Base-by-base conservation (phyloP, 2,888 invertebrate species). In the Lutraria lutraria region DNA sequence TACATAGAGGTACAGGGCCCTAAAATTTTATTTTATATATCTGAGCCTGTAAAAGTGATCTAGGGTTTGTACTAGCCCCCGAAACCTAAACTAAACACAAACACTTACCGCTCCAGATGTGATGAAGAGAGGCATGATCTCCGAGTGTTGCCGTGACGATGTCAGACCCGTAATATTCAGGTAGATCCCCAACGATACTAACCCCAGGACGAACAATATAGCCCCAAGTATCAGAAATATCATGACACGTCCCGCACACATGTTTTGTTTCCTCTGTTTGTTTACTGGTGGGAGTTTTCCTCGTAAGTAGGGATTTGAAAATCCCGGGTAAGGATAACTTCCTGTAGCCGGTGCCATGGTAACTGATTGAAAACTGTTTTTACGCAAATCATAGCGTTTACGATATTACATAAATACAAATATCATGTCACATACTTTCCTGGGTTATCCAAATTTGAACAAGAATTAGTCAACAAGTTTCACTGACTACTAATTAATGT, bases 81-180 rank as follows among this genome's bases (percentile, higher is more conserved):
- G 3, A 4, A 60, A 60, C 2, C 21, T 60, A 12, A 10, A 25
- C 13, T 13, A n/a, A 25, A 10, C 25, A 68, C 25, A 25, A 4
- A 68, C 6, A 89, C 97, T 97, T 97, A 99, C 99, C 98, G 98
- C 98, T 93, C 98, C 98, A 89, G 98, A 98, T 68, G 98, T 98
- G 94, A 99, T 98, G 96, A 99, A 99, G 12, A 98, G 98, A n/a
- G 99, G 99, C 94, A 99, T 98, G 0, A 99, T 98, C 97, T 99
- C 99, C 96, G 99, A 98, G 95, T 98, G 97, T 88, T 97, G 95
- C 82, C 98, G 97, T 0, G 98, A 98, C 0, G 98, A 98, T 0
- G 98, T 98, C 96, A 98, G 98, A 2, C 98, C 98, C 43, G 98
- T 97, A 89, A 98, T 97, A 92, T 98, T 97, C 95, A 98, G 98